These are phyloP conservation scores for Upupa epops DNA, from an alignment of 2,113 vertebrate genomes.

Conservation along the genomic window DNA sequence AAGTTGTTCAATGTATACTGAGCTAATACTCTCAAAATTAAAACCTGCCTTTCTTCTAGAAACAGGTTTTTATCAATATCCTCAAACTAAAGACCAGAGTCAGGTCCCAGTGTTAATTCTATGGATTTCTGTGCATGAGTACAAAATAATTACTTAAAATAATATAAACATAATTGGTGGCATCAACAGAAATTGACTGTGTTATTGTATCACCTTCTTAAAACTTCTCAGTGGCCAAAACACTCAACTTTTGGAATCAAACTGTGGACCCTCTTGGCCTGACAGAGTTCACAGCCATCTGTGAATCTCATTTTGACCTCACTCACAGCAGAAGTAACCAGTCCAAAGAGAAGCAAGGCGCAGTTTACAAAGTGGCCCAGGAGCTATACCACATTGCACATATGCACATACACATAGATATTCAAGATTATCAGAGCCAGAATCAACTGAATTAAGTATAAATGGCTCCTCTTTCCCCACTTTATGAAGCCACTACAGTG, in stretches of 20 bases:
- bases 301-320: too few species aligned
- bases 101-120: neutral
- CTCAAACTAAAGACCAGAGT: neutral
- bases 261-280: neutral
- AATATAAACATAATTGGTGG: neutral
- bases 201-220: rapidly evolving
- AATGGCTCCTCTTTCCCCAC: too few species aligned
- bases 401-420: neutral
- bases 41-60: neutral
- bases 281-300: neutral
- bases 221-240: neutral
- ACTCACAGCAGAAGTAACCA: neutral
- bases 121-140: neutral
- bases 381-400: neutral
- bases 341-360: neutral
- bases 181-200: neutral
- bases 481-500: rapidly evolving
- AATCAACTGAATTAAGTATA: neutral
- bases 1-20: neutral
- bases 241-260: neutral
- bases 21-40: neutral
- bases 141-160: neutral
- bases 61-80: neutral
- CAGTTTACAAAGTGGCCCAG: rapidly evolving
- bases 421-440: neutral